Evolutionary conservation across 1,140 invertebrate genomes (phyloP).

Genomic region (Centruroides sculpturatus): DNA sequence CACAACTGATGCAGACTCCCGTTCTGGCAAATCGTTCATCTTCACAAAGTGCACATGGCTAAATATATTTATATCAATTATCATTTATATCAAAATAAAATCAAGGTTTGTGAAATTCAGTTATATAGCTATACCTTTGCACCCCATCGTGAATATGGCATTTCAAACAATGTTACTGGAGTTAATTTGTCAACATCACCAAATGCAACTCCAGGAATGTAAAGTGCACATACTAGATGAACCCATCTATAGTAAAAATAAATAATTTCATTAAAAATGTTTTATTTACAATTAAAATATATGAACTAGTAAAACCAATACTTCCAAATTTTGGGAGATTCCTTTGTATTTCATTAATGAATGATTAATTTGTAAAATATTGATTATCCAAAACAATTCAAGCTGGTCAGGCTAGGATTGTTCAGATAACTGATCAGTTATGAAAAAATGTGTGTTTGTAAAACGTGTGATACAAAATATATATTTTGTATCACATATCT

Average conservation of each 20-base stretch:
- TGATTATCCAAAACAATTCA: too few species aligned
- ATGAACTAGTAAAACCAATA: too few species aligned
- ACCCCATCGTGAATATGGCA: slow-evolving; percentile 90
- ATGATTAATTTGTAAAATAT: too few species aligned
- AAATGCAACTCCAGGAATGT: slow-evolving; percentile 93
- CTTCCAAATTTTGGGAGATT: too few species aligned
- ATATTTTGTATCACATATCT: too few species aligned
- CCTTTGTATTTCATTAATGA: too few species aligned
- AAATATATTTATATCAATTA: neutral
- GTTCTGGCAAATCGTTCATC: slow-evolving; percentile 71
- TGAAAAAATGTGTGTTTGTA: too few species aligned
- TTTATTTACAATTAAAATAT: too few species aligned
- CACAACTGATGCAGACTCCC: slow-evolving; percentile 90
- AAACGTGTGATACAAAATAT: too few species aligned
- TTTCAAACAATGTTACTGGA: slow-evolving; percentile 74
- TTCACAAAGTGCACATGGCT: slow-evolving; percentile 64
- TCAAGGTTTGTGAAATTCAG: slow-evolving; percentile 5
- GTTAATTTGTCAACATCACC: slow-evolving; percentile 74
- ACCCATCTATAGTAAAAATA: slow-evolving; percentile 55
- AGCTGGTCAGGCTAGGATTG: too few species aligned
- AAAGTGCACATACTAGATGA: slow-evolving; percentile 90
- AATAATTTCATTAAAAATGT: neutral
- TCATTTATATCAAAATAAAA: neutral
- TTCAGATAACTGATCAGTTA: too few species aligned
- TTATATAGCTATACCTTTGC: slow-evolving; percentile 39